Base-by-base conservation (phyloP, 2,797 vertebrate species). In the Gila robusta region DNA sequence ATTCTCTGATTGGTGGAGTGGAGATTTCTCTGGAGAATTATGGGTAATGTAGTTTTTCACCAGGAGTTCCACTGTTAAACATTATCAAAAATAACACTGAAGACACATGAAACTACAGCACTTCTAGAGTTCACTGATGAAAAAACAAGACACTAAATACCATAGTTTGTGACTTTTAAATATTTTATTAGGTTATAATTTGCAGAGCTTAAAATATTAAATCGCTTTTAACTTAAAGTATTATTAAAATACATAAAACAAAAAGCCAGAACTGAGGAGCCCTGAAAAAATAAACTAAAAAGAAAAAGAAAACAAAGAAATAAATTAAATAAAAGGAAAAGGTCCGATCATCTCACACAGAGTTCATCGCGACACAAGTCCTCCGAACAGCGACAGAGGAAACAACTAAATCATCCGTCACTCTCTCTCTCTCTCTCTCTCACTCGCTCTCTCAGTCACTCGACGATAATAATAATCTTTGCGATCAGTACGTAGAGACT, bases 131-230 rank as follows among this genome's bases (percentile, higher is more conserved):
- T 16, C 23, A 16, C 39, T 1, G 11, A 26, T 23, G 5, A 10
- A 23, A 23, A 54, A 76, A 78, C 11, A n/a, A 19, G 56, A 28
- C 23, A 41, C 77, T 37, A 10, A 17, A 26, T 11, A 1, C 37
- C n/a, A 74, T 2, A 0, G 47, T 85, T 90, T 21, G 37, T 73
- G 93, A 93, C 92, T 96, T 96, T 96, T 93, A 89, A 95, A 93
- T 94, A 92, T 96, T 96, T 96, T 96, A 96, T 96, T 96, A 95
- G 96, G 95, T 95, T 96, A 96, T 96, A 96, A 96, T 96, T 94
- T 90, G 94, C 95, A 96, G 95, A 96, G 94, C 91, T 95, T 96
- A 96, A 96, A 96, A 96, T 96, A 96, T 96, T 96, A 95, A 96
- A 96, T 95, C 94, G 94, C 95, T 96, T 96, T 96, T 96, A 96